Evolutionary conservation across 2,888 invertebrate species (phyloP).

Genomic region (Kuschelorhynchus macadamiae): DNA sequence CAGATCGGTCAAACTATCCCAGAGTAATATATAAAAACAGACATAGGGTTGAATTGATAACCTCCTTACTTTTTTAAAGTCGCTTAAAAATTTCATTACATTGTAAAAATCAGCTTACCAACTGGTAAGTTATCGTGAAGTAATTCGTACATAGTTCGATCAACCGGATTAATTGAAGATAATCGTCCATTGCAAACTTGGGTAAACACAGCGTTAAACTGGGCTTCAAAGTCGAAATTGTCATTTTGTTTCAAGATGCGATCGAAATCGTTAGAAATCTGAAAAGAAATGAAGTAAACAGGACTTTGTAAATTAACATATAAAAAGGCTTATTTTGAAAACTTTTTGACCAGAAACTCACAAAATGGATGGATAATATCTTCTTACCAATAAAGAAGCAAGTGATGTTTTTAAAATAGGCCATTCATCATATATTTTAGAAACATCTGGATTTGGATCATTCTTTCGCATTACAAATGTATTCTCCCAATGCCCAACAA

Average conservation of each 20-base stretch:
- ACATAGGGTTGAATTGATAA: no score
- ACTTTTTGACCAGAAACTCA: no score
- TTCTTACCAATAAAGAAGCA: conserved; percentile 5
- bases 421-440: conserved; percentile 12
- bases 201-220: conserved; percentile 13
- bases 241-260: not conserved
- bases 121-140: conserved; percentile 8
- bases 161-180: conserved; percentile 3
- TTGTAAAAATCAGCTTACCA: no score
- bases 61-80: no score
- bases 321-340: not conserved
- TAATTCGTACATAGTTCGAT: conserved; percentile 1
- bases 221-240: conserved; percentile 3
- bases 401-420: conserved; percentile 15
- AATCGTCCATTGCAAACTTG: conserved; percentile 16
- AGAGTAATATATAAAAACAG: no score
- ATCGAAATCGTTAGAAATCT: conserved; percentile 2
- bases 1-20: no score
- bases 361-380: no score
- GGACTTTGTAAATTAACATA: not conserved
- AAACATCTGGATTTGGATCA: not conserved
- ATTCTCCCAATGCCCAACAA: conserved; percentile 13
- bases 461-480: conserved; percentile 8
- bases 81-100: no score
- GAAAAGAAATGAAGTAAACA: no score